phyloP scores from a whole-genome alignment of 1,140 invertebrate genomes.

The Lysiphlebus fabarum region DNA sequence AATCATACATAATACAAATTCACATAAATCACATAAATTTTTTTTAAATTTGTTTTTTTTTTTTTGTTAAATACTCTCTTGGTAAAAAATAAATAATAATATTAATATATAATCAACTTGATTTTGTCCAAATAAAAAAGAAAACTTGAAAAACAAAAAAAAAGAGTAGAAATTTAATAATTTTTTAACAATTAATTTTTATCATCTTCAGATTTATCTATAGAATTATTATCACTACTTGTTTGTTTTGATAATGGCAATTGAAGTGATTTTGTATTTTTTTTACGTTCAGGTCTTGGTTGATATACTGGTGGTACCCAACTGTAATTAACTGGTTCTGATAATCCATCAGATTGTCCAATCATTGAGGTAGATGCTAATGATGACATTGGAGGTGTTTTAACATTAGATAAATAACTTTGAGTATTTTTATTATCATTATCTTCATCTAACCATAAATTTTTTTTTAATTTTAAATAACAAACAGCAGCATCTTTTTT shows the following conservation, averaged over 20 bases:
- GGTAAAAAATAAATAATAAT: no score
- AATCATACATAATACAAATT: no score
- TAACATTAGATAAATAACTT: background rate
- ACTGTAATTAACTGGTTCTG: conserved; percentile 9
- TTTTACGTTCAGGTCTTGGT: background rate
- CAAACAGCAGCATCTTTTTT: conserved; percentile 16
- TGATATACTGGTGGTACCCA: conserved; percentile 11
- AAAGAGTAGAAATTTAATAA: conserved; percentile 8
- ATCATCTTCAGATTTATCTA: background rate
- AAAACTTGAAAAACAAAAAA: no score
- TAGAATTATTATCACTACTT: no score
- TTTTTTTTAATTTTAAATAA: conserved; percentile 10
- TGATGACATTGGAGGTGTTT: background rate
- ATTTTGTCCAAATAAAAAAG: no score
- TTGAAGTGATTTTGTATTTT: no score
- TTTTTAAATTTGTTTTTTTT: no score
- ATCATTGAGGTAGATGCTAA: background rate
- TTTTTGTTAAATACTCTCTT: no score
- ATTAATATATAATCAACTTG: no score
- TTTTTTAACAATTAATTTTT: conserved; percentile 13
- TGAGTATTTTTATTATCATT: background rate
- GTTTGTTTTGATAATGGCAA: no score
- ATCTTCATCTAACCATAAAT: conserved; percentile 4
- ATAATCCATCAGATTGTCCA: background rate
- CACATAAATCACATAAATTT: no score